phyloP scores from a whole-genome alignment of 1,140 invertebrate species.

The Papilio aristodemus region DNA sequence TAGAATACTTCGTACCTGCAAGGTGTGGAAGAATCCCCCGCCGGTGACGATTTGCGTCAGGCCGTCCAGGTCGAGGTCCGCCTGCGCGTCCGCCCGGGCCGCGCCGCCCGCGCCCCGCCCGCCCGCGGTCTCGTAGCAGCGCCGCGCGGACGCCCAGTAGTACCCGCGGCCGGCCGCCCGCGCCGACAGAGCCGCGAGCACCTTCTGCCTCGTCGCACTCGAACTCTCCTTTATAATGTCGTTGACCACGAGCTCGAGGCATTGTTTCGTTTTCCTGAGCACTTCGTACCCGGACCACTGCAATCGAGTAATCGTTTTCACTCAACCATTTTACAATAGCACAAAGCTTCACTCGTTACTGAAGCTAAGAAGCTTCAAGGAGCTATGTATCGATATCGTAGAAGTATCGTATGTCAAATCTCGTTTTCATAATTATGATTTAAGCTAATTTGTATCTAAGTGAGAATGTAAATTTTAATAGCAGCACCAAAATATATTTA shows the following conservation, averaged over 20 bases:
- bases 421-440: too few relatives aligned
- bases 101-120: not conserved
- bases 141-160: slow-evolving; percentile 55
- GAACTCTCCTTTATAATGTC: slow-evolving; percentile 40
- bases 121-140: slow-evolving; percentile 34
- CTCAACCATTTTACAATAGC: too few relatives aligned
- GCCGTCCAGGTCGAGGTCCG: not conserved
- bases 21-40: slow-evolving; percentile 52
- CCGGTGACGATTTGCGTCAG: slow-evolving; percentile 44
- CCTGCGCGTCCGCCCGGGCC: not conserved
- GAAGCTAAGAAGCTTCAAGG: too few relatives aligned
- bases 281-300: slow-evolving; percentile 53
- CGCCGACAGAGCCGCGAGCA: slow-evolving; percentile 24
- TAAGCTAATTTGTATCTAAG: too few relatives aligned
- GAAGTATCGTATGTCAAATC: too few relatives aligned
- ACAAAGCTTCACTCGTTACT: too few relatives aligned
- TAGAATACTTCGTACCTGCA: slow-evolving; percentile 42
- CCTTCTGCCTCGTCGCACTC: slow-evolving; percentile 24
- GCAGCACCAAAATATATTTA: too few relatives aligned
- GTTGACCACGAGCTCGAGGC: slow-evolving; percentile 38
- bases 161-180: slow-evolving; percentile 44
- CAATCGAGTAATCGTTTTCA: slow-evolving; percentile 11
- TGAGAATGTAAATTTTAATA: too few relatives aligned
- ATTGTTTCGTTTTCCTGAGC: slow-evolving; percentile 42
- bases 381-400: too few relatives aligned